Conservation (phyloP, 1,140 invertebrate genomes). For the Vanessa atalanta region DNA sequence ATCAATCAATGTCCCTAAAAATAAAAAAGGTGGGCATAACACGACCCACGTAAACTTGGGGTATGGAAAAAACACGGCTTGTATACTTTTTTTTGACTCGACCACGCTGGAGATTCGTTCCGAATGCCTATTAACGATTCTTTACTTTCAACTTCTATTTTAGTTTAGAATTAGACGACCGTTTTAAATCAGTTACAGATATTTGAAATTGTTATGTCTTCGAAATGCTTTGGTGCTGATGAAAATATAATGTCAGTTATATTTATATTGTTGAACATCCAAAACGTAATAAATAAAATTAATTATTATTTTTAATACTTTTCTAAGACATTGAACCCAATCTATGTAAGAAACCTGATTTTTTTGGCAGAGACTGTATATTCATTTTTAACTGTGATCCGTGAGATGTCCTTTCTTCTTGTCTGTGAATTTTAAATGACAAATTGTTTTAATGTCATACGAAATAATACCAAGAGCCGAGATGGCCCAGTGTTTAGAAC, state of each 20-base stretch:
- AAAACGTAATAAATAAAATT: no score
- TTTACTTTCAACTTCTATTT: slow-evolving; percentile 49
- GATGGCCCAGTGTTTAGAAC: no score
- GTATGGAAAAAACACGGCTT: slow-evolving; percentile 61
- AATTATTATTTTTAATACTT: no score
- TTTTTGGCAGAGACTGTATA: no score
- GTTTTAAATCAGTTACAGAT: slow-evolving; percentile 44
- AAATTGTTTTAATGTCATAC: no score
- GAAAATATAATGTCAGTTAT: background rate
- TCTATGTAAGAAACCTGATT: no score
- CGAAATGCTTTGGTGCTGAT: background rate
- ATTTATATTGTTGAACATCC: background rate
- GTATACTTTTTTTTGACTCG: slow-evolving; percentile 66
- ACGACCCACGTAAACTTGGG: slow-evolving; percentile 73
- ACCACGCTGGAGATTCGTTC: slow-evolving; percentile 58
- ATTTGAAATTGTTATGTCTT: slow-evolving; percentile 30
- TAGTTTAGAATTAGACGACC: slow-evolving; percentile 43
- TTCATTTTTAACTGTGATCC: no score
- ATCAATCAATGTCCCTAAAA: slow-evolving; percentile 78
- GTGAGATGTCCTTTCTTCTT: no score
- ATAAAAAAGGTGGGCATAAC: slow-evolving; percentile 67
- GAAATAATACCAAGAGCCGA: no score
- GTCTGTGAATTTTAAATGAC: no score
- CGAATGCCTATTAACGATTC: slow-evolving; percentile 57
- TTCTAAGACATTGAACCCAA: no score